Evolutionary conservation across 64 coral and sea anemone species (phyloP), one percentile per base, ranked within the genome.

Genomic region (Astreopora myriophthalma): DNA sequence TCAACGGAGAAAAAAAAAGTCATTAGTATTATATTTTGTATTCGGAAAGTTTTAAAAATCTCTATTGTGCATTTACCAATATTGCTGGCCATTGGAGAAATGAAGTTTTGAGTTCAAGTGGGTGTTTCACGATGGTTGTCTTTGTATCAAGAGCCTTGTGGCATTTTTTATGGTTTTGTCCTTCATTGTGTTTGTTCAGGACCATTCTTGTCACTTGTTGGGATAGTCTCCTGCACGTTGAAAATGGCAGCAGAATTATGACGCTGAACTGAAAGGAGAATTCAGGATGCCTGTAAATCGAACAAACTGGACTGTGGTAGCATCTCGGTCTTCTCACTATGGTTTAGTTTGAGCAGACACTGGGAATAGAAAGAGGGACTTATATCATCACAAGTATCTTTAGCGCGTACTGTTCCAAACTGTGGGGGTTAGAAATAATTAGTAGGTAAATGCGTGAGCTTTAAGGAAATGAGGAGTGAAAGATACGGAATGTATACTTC

Each of bases 1-100:
- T 36, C 38, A 64, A 83, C 30, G 38, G 79, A 83, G 34, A 78
- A 55, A 44, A n/a, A n/a, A 58, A 78, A 83, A 83, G 52, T 38
- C 32, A 81, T 62, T 61, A 83, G 39, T 83, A 65, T 83, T 83
- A 65, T 83, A 83, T 83, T 83, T 83, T 83, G 79, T 83, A 83
- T 83, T 83, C 36, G 79, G 57, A 63, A 81, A 64, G 52, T 83
- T 83, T 83, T 64, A 83, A 38, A 34, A 83, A 64, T 83, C 52
- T 26, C 79, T 37, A 63, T 57, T 83, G 79, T 83, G 79, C 27
- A 83, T 83, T 82, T 63, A 64, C 61, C 61, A 64, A 7, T 64
- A 38, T 39, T 63, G 49, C 52, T 60, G 79, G 52, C 34, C 57
- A 16, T 73, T 83, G 79, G 79, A 64, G 10, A 36, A n/a, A 23